phyloP scores from a whole-genome alignment of 2,113 vertebrate genomes.

The Channa maculata region DNA sequence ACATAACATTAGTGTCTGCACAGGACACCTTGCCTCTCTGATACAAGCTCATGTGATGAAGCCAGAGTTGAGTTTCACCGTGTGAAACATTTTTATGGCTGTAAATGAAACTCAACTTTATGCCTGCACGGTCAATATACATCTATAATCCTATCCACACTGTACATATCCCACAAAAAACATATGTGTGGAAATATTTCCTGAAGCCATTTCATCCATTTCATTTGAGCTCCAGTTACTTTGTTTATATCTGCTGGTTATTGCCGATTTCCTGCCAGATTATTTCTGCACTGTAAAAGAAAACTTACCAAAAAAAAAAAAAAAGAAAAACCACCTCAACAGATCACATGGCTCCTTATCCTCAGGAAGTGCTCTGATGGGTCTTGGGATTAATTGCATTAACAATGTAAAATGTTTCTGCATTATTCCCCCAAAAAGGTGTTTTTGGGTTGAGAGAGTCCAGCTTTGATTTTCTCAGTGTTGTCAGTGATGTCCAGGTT shows the following conservation, averaged over 20 bases:
- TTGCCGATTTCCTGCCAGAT: slow-evolving; percentile 43
- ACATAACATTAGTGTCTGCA: not conserved
- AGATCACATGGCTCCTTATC: slow-evolving; percentile 37
- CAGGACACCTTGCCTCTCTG: not conserved
- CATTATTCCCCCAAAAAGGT: not conserved
- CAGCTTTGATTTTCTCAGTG: slow-evolving; percentile 5
- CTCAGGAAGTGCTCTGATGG: slow-evolving; percentile 30
- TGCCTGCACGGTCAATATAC: not conserved
- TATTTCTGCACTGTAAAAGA: slow-evolving; percentile 12
- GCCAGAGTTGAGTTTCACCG: not conserved
- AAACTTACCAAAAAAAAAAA: slow-evolving; percentile 1
- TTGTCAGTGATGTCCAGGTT: not conserved
- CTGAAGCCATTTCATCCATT: not conserved
- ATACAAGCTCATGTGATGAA: too few species aligned
- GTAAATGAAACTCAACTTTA: not conserved
- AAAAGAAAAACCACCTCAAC: not conserved
- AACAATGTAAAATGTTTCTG: not conserved
- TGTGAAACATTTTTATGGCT: not conserved
- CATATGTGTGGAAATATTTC: not conserved
- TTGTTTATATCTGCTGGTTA: slow-evolving; percentile 53
- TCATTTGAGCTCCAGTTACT: not conserved
- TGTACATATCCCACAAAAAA: not conserved
- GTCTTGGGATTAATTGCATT: slow-evolving; percentile 17
- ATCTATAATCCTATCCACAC: not conserved
- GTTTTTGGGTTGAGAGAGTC: not conserved